Base-by-base conservation (phyloP, 2,113 vertebrate genomes). In the Mirounga angustirostris region DNA sequence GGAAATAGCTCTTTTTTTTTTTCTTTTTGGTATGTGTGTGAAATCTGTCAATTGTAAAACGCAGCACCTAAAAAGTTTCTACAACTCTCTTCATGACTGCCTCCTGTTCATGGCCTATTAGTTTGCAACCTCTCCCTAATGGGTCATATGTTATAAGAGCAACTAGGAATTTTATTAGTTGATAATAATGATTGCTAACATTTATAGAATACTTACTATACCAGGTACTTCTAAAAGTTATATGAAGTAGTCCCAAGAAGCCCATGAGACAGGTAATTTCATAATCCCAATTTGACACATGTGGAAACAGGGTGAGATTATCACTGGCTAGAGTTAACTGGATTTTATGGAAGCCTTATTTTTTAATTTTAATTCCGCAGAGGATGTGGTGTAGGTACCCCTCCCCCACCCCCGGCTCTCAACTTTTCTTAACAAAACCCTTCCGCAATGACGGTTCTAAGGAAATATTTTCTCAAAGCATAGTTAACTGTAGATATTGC, bases 171-270 rank as follows among this genome's bases (percentile, higher is more conserved):
- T 92, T 92, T 79, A 87, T 80, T 90, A 76, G 86, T 30, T 95
- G 90, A 89, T 91, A 91, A 84, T 92, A 91, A 83, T 96, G 83
- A 96, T 83, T 87, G 76, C 30, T 94, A 95, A 93, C 46, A 89
- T 82, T 85, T 91, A 78, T 40, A 94, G 69, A 93, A 85, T 83
- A 82, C 63, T 93, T 89, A 58, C n/a, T 74, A 36, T 52, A 69
- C 69, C 28, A 73, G 36, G 36, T 43, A 65, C 28, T 54, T 92
- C 43, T 92, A 85, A 76, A 92, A 58, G 24, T 81, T 76, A 36
- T 43, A 94, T 59, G 43, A 91, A 93, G 52, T 40, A 89, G 56
- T 69, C 21, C 11, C 28, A 91, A 80, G 52, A 94, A 96, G 30
- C 19, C 46, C 33, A 79, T 0, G 22, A 40, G 40, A 97, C 36